phyloP scores from a whole-genome alignment of 2,113 vertebrate genomes.

The Equus quagga region DNA sequence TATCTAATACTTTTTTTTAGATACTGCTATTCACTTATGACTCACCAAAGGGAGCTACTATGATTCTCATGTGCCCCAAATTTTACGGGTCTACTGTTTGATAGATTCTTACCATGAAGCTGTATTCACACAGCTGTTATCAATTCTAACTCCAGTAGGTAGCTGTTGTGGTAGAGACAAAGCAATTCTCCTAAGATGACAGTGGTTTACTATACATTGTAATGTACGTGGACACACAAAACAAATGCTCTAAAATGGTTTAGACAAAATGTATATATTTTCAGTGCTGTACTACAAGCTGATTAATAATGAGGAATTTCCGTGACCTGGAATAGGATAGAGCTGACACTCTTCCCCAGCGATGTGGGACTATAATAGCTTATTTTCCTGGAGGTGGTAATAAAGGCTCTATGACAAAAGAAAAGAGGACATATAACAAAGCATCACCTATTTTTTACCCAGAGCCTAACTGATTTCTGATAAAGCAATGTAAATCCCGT shows the following conservation, averaged over 20 bases:
- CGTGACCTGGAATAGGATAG: background rate
- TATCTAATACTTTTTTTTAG: background rate
- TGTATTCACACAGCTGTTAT: background rate
- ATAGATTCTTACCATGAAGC: background rate
- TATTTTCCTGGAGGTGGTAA: background rate
- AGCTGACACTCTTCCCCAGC: background rate
- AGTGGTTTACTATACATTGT: background rate
- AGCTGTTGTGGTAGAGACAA: background rate
- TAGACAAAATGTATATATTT: slow-evolving; percentile 3
- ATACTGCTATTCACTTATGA: background rate
- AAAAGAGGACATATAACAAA: background rate
- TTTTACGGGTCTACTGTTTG: background rate
- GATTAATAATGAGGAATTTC: slow-evolving; percentile 26
- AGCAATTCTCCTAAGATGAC: background rate
- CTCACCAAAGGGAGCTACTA: background rate
- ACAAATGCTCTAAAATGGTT: background rate
- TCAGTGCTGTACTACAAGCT: background rate
- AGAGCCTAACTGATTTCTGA: background rate
- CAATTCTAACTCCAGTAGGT: background rate
- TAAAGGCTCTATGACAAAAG: background rate
- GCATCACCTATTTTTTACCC: background rate
- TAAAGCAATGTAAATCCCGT: background rate
- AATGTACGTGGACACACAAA: background rate
- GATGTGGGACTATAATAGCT: background rate
- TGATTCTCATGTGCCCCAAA: background rate